Evolutionary conservation across 2,113 vertebrate species (phyloP), one percentile per base, ranked within the genome.

Genomic region (Dicentrarchus labrax): DNA sequence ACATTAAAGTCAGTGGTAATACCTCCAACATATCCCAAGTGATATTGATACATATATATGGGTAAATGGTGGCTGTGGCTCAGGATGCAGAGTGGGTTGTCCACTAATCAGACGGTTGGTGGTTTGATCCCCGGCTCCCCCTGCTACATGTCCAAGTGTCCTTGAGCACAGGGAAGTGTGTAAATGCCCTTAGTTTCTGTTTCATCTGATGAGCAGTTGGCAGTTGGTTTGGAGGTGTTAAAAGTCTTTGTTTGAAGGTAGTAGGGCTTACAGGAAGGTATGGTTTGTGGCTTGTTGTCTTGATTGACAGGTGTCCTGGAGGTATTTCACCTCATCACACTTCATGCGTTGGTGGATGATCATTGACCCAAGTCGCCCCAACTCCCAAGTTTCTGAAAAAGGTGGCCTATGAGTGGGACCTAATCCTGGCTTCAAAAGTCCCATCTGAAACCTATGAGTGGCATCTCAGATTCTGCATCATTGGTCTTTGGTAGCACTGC

Each of bases 291-390:
- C 6, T 6, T 59, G 24, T 6, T 51, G 21, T 6, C 17, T 41
- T 41, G 45, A 72, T 24, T 66, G 51, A 66, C 51, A 67, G 53
- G 15, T 75, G 24, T 59, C 39, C n/a, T 60, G 39, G 19, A 24
- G 68, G n/a, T 16, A 5, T 21, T 61, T 71, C 0, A 60, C 38
- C 30, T 73, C 0, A 10, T 71, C 13, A 21, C 8, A 45, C 22
- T 50, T 38, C 17, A 19, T 65, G 22, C 60, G 16, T n/a, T 15
- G 0, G 22, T 38, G 0, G 56, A 72, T 56, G 17, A 22, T 15
- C 39, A 24, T 30, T 1, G 8, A 78, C 6, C 57, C 6, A 7
- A 13, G 10, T 54, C 6, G 0, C 6, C 12, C 9, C 4, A 43
- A 21, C 12, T 43, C 36, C 0, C 24, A 4, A 53, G 73, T 0